Evolutionary conservation across 2,797 vertebrate species (phyloP), one percentile per base, ranked within the genome.

Genomic region (Alcedo atthis): DNA sequence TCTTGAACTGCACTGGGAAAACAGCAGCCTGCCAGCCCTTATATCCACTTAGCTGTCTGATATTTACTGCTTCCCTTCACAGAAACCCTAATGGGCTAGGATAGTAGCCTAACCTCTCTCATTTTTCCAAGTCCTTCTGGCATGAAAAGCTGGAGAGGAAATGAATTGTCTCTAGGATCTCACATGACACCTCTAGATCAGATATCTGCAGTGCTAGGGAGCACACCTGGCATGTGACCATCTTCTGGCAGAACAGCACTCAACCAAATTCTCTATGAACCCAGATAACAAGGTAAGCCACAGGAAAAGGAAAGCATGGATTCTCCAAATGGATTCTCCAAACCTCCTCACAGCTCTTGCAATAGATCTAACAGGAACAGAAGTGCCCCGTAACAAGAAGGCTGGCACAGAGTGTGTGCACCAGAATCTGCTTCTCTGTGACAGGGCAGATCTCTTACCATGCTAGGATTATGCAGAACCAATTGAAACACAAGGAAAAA

Each of bases 11-110:
- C 51, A 83, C 58, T 24, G 61, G 57, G 70, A 53, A 82, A 91
- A 74, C 17, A 89, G 45, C 53, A 92, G 83, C 24, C 49, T 81
- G 89, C 59, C 68, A 83, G 87, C 64, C 82, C 80, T 78, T 79
- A 10, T 6, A 67, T 80, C 64, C 13, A 28, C 70, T 82, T 76
- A 77, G 78, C 71, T 79, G 69, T 79, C 91, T 67, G 73, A 26
- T 85, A 93, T 33, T 63, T 86, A 54, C 57, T 57, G 63, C 57
- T 58, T 80, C 74, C 42, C 68, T 74, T 86, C 83, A 69, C 87
- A 91, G 82, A 87, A 93, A 68, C 9, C 30, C 37, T 76, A 88
- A 87, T 53, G 68, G 63, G 63, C 59, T 73, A 76, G 51, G 51
- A 61, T 9, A 74, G 61, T 15, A 93, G 68, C 78, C 37, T 85